Conservation (phyloP, 1,140 invertebrate species). For the Drosophila ercepeae region DNA sequence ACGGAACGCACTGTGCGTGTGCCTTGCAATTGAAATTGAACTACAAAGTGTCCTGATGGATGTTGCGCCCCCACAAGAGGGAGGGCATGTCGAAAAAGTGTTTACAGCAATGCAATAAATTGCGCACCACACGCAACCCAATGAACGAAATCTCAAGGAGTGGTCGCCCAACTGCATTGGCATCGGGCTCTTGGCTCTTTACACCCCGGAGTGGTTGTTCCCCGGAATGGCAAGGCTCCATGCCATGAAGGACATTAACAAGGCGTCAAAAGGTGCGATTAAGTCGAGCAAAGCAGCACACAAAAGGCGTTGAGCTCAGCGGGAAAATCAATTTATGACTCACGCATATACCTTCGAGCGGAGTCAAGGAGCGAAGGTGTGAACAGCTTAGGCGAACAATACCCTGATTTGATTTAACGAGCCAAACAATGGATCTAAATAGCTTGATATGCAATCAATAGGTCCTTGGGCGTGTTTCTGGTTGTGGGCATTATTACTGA, state of each 20-base stretch:
- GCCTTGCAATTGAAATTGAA: constrained; percentile 74
- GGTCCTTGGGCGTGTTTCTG: background rate
- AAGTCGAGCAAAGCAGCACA: constrained; percentile 39
- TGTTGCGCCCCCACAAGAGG: constrained; percentile 16
- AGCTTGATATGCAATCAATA: constrained; percentile 11
- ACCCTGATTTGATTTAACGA: constrained; percentile 23
- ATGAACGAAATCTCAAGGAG: constrained; percentile 12
- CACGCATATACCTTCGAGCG: constrained; percentile 26
- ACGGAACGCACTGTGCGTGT: constrained; percentile 50
- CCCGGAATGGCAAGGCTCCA: background rate
- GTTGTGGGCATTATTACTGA: background rate
- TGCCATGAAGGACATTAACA: constrained; percentile 29
- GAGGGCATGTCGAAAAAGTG: constrained; percentile 55
- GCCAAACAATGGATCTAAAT: constrained; percentile 19
- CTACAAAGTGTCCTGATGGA: constrained; percentile 64
- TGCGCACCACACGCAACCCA: constrained; percentile 58
- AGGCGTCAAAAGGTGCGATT: constrained; percentile 71
- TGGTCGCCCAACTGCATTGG: constrained; percentile 15
- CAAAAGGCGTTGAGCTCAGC: constrained; percentile 11
- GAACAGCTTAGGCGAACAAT: constrained; percentile 41
- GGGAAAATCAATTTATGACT: constrained; percentile 65
- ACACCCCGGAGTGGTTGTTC: background rate
- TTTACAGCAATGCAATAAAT: constrained; percentile 79
- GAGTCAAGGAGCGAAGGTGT: constrained; percentile 5
- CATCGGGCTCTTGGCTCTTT: background rate